A percentile compares a stretch with the other conserved stretches of the same genome.
Conservation (phyloP, 2,888 invertebrate species). For the Piscicola geometra region DNA sequence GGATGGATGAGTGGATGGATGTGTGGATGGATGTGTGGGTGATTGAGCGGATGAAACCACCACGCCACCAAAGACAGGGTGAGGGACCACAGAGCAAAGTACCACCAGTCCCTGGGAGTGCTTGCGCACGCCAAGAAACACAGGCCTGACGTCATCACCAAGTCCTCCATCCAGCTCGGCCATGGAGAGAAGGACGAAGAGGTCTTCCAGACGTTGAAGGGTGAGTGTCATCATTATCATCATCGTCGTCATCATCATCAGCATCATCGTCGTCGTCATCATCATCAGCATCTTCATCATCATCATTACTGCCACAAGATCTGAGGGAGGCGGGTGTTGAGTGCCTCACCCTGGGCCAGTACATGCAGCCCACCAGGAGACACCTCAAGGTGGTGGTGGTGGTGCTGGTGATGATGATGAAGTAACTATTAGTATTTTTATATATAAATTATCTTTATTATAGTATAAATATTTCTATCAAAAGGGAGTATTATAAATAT, state of each 20-base stretch:
- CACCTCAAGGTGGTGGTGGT: constrained; percentile 68
- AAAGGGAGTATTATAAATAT: too few species aligned
- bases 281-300: neutral
- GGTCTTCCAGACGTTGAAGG: constrained; percentile 75
- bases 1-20: constrained; percentile 8
- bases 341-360: constrained; percentile 93
- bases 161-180: constrained; percentile 96
- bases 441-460: too few species aligned
- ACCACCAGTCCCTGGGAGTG: constrained; percentile 78
- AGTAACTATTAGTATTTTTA: too few species aligned
- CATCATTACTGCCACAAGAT: constrained; percentile 61
- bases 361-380: constrained; percentile 97
- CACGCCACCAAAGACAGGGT: constrained; percentile 59
- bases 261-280: too few species aligned
- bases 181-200: constrained; percentile 61
- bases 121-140: constrained; percentile 74
- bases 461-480: too few species aligned
- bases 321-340: constrained; percentile 76
- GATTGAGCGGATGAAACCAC: neutral
- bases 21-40: neutral
- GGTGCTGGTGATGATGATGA: too few species aligned
- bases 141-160: constrained; percentile 80
- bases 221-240: too few species aligned
- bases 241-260: too few species aligned
- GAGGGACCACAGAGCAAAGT: constrained; percentile 86